Conservation (phyloP, 2,797 vertebrate genomes). For the Typhlichthys subterraneus region DNA sequence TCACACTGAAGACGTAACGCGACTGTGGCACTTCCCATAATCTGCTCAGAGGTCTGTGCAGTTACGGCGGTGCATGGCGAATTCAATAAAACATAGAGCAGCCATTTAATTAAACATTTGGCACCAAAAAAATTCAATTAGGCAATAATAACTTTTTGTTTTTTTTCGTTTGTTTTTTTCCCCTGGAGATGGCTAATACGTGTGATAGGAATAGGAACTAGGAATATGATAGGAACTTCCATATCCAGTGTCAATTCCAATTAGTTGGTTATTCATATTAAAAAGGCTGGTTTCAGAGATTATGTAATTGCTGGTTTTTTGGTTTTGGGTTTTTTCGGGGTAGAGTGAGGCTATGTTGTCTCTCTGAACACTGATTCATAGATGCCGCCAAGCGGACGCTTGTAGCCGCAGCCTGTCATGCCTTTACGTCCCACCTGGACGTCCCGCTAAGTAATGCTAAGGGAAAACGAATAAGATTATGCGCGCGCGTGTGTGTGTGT, state of each 20-base stretch:
- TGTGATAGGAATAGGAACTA: conserved; percentile 12
- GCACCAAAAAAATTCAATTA: conserved; percentile 72
- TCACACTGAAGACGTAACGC: conserved; percentile 58
- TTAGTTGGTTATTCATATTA: conserved; percentile 56
- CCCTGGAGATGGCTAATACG: conserved; percentile 50
- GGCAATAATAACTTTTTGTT: conserved; percentile 56
- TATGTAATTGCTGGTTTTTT: conserved; percentile 45
- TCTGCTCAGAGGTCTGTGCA: conserved; percentile 53
- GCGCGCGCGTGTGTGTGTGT: conserved; percentile 40
- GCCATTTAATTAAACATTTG: conserved; percentile 74
- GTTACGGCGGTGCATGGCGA: conserved; percentile 50
- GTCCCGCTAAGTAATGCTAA: conserved; percentile 84
- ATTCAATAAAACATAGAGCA: conserved; percentile 66
- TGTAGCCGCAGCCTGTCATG: too few species aligned
- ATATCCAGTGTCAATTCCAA: conserved; percentile 60
- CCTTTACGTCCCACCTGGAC: conserved; percentile 43
- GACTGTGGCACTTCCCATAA: conserved; percentile 46
- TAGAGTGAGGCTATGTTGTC: conserved; percentile 20
- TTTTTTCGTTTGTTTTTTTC: conserved; percentile 20
- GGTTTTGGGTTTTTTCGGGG: background rate
- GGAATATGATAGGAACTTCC: conserved; percentile 48
- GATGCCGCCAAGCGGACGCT: too few species aligned
- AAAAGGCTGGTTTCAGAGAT: conserved; percentile 36
- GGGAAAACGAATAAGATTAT: conserved; percentile 85
- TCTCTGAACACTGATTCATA: too few species aligned